These are phyloP conservation scores for Cyclophora albipunctata DNA, from an alignment of 2,888 invertebrate genomes.

Conservation along the genomic window DNA sequence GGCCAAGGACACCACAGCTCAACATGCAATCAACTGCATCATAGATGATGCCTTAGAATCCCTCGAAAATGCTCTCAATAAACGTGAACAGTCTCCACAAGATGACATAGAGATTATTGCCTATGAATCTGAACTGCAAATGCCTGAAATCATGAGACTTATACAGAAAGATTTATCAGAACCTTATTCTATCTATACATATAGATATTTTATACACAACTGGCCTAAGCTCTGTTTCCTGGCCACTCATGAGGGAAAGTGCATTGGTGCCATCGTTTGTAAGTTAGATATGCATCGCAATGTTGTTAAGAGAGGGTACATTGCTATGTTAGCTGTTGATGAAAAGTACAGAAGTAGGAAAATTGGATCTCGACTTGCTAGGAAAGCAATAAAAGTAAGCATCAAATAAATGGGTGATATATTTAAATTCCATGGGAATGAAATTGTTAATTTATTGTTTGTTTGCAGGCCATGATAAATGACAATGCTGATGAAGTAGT, in stretches of 20 bases:
- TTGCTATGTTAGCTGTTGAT: constrained; percentile 99
- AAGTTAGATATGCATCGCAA: constrained; percentile 95
- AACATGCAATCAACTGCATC: constrained; percentile 30
- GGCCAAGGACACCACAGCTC: constrained; percentile 25
- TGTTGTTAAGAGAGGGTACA: constrained; percentile 95
- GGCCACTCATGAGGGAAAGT: constrained; percentile 90
- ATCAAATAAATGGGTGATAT: no score
- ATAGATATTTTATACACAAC: constrained; percentile 99
- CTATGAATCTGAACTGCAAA: constrained; percentile 96
- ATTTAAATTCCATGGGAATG: no score
- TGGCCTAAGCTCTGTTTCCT: constrained; percentile 99
- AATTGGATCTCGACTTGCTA: constrained; percentile 90
- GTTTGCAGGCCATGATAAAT: constrained; percentile 91
- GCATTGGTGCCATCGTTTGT: constrained; percentile 99
- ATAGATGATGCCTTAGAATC: constrained; percentile 36
- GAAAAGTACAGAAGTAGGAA: constrained; percentile 94
- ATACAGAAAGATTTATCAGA: constrained; percentile 99
- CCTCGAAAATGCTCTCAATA: constrained; percentile 34
- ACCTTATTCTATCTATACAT: constrained; percentile 99
- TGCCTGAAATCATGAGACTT: constrained; percentile 99
- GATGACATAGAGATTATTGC: constrained; percentile 63
- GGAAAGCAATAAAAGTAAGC: constrained; percentile 82
- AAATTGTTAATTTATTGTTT: neutral
- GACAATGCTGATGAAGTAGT: constrained; percentile 99
- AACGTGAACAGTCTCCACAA: constrained; percentile 35